Percentiles rank a stretch among this genome's conserved stretches.
These are phyloP conservation scores for Nothobranchius kuhntae DNA, from an alignment of 2,113 vertebrate genomes.

Conservation along the genomic window DNA sequence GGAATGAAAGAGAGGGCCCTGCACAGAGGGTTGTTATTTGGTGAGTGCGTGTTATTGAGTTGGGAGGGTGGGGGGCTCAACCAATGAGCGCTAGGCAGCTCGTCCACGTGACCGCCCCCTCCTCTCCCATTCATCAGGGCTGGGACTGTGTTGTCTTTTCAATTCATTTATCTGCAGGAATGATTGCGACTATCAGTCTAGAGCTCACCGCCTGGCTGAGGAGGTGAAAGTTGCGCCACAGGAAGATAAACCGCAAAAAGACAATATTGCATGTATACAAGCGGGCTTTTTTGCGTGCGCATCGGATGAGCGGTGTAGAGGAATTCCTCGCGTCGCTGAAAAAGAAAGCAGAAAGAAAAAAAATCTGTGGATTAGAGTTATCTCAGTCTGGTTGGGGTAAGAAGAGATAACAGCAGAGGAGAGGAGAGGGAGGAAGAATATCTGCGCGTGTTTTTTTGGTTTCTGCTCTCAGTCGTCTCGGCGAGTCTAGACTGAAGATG, in stretches of 20 bases:
- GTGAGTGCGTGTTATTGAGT: slow-evolving; percentile 86
- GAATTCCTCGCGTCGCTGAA: slow-evolving; percentile 73
- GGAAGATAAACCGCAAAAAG: slow-evolving; percentile 99
- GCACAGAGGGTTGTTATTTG: slow-evolving; percentile 88
- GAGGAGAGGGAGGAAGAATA: slow-evolving; percentile 70
- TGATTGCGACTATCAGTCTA: slow-evolving; percentile 99
- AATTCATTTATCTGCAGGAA: slow-evolving; percentile 99
- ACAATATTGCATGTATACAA: slow-evolving; percentile 94
- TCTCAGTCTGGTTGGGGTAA: slow-evolving; percentile 60
- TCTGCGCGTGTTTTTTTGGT: slow-evolving; percentile 73
- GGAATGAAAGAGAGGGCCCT: slow-evolving; percentile 85
- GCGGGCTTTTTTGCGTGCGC: slow-evolving; percentile 83
- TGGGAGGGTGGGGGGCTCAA: slow-evolving; percentile 47
- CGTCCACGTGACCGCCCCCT: slow-evolving; percentile 86
- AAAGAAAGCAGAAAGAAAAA: slow-evolving; percentile 74
- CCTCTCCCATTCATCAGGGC: slow-evolving; percentile 98
- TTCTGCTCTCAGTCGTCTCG: slow-evolving; percentile 83
- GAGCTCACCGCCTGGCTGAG: slow-evolving; percentile 99
- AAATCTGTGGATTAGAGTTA: slow-evolving; percentile 75
- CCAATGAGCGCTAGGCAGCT: slow-evolving; percentile 83
- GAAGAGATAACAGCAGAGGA: slow-evolving; percentile 61
- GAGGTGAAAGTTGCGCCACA: slow-evolving; percentile 99
- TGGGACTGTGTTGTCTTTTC: slow-evolving; percentile 99
- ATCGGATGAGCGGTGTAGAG: slow-evolving; percentile 75
- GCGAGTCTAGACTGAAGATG: slow-evolving; percentile 88